Evolutionary conservation across 1,140 invertebrate species (phyloP).

Genomic region (Euschistus heros): DNA sequence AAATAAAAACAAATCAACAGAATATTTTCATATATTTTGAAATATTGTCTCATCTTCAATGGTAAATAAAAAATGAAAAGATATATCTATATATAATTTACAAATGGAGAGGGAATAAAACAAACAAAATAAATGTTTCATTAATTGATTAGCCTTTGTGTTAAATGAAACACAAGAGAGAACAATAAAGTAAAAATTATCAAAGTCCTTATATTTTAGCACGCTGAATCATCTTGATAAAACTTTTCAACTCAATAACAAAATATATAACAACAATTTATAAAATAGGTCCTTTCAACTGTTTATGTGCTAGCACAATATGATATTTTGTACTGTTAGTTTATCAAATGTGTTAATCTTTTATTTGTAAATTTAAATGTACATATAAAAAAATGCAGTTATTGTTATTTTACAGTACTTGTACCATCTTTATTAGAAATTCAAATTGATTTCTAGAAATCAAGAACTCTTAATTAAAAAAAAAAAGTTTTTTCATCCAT

Average conservation of each 20-base stretch:
- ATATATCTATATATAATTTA: too few relatives aligned
- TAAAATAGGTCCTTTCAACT: conserved; percentile 19
- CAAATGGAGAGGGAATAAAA: too few relatives aligned
- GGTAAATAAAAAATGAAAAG: neutral
- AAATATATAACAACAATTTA: conserved; percentile 24
- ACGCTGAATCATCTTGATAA: conserved; percentile 19
- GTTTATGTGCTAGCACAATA: neutral
- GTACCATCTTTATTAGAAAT: neutral
- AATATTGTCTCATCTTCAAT: conserved; percentile 11
- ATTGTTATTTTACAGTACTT: conserved; percentile 1
- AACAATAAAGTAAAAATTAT: conserved; percentile 21
- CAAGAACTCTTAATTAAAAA: neutral
- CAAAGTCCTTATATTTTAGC: conserved; percentile 13
- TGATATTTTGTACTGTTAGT: conserved; percentile 23
- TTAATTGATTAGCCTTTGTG: too few relatives aligned
- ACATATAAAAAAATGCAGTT: neutral
- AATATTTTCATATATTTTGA: conserved; percentile 3
- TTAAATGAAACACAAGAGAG: neutral
- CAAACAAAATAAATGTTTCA: too few relatives aligned
- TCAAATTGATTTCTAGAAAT: too few relatives aligned
- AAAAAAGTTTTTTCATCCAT: neutral
- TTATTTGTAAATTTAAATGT: too few relatives aligned
- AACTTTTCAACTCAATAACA: conserved; percentile 23
- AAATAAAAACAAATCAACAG: conserved; percentile 3
- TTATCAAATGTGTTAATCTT: conserved; percentile 1